These are phyloP conservation scores for Cuculus canorus DNA, from an alignment of 2,797 vertebrate genomes.

Conservation along the genomic window DNA sequence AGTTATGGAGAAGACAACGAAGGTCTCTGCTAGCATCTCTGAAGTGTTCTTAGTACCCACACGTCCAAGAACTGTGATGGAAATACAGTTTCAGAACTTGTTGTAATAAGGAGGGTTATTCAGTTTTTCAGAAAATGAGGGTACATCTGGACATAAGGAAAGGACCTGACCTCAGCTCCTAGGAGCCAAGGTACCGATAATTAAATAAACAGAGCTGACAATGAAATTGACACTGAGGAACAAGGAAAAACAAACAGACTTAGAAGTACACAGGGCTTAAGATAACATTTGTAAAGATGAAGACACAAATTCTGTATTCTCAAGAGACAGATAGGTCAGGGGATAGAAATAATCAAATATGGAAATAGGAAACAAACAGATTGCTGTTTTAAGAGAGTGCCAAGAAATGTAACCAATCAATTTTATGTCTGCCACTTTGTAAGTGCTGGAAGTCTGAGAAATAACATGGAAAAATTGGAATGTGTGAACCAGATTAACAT, in stretches of 20 bases:
- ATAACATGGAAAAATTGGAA: not conserved
- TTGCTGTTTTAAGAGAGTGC: not conserved
- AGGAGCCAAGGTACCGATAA: not conserved
- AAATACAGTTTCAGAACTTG: not conserved
- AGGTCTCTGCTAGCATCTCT: not conserved
- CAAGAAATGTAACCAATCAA: not conserved
- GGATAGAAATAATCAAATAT: not conserved
- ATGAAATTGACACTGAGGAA: not conserved
- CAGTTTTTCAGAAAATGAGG: not conserved
- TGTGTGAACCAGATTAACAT: slow-evolving; percentile 8
- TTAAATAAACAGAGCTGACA: not conserved
- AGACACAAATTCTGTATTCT: not conserved
- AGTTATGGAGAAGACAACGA: not conserved
- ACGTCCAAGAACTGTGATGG: not conserved
- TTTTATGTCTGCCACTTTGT: not conserved
- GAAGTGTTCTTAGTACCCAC: not conserved
- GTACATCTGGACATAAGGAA: not conserved
- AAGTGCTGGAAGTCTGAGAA: not conserved
- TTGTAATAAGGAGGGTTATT: not conserved
- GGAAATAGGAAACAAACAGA: not conserved
- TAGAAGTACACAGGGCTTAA: not conserved
- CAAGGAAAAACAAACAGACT: not conserved
- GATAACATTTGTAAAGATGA: not conserved
- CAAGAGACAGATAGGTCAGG: not conserved
- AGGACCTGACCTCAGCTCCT: not conserved